Conservation (phyloP, 2,888 invertebrate species). For the Cephus pulcher region DNA sequence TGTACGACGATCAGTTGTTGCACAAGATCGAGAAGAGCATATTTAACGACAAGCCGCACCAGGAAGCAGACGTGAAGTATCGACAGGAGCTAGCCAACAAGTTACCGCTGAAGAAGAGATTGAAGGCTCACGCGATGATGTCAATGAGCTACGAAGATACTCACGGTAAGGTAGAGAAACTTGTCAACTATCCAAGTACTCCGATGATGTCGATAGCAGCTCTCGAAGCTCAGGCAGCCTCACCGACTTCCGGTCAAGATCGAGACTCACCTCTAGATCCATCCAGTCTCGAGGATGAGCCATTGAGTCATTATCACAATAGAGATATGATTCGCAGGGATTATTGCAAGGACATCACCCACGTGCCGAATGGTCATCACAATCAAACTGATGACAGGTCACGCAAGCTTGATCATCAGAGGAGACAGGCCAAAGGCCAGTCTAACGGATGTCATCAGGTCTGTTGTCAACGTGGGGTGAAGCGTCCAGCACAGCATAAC, state of each 20-base stretch:
- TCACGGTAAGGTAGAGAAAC: constrained; percentile 39
- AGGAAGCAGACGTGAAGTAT: constrained; percentile 38
- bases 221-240: constrained; percentile 33
- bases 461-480: constrained; percentile 32
- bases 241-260: constrained; percentile 7
- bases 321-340: constrained; percentile 41
- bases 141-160: constrained; percentile 37
- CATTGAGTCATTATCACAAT: constrained; percentile 21
- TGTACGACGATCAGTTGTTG: constrained; percentile 45
- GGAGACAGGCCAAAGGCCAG: constrained; percentile 25
- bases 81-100: constrained; percentile 47
- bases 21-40: constrained; percentile 43
- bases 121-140: constrained; percentile 51
- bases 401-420: constrained; percentile 33
- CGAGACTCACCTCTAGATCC: not conserved
- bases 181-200: constrained; percentile 41
- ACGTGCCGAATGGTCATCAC: constrained; percentile 31
- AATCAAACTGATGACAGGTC: constrained; percentile 25
- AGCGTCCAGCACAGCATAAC: constrained; percentile 29
- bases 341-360: constrained; percentile 39
- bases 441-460: constrained; percentile 30
- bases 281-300: not conserved
- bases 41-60: constrained; percentile 34
- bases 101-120: constrained; percentile 58
- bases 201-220: constrained; percentile 58